These are phyloP conservation scores for Mongoloraphidia duomilia DNA, from an alignment of 2,888 invertebrate species.

Conservation along the genomic window DNA sequence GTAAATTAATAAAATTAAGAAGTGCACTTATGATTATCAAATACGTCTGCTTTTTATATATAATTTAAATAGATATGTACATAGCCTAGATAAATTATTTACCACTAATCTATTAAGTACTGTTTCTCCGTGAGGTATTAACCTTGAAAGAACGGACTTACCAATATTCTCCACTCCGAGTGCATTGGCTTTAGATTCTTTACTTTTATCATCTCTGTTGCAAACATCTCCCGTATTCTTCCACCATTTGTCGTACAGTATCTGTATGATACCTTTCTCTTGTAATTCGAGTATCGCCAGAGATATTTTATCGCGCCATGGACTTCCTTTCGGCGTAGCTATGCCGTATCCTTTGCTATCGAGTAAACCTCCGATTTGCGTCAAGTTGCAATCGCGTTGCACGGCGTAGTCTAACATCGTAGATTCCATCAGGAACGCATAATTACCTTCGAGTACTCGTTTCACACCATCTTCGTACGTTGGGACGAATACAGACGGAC, in stretches of 20 bases:
- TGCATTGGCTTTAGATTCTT: constrained; percentile 85
- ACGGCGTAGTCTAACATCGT: constrained; percentile 93
- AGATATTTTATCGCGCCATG: constrained; percentile 95
- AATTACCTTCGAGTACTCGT: constrained; percentile 75
- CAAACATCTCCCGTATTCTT: constrained; percentile 88
- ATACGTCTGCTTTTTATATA: no score
- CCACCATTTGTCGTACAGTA: constrained; percentile 97
- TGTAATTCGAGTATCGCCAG: constrained; percentile 88
- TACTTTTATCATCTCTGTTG: constrained; percentile 72
- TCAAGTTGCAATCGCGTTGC: constrained; percentile 89
- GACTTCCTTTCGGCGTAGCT: constrained; percentile 88
- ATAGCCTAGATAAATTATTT: no score
- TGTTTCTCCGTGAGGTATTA: no score
- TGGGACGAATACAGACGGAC: constrained; percentile 71
- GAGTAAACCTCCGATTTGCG: constrained; percentile 85
- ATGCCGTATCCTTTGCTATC: constrained; percentile 86
- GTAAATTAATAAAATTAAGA: no score
- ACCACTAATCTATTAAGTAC: no score
- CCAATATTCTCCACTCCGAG: constrained; percentile 82
- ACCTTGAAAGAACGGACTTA: constrained; percentile 23
- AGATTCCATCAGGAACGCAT: constrained; percentile 97
- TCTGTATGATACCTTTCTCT: constrained; percentile 86
- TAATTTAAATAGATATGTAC: no score
- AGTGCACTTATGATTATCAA: no score
- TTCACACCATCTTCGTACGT: constrained; percentile 86